Base-by-base conservation (phyloP, 2,113 vertebrate genomes). In the Brevimyrus niger region DNA sequence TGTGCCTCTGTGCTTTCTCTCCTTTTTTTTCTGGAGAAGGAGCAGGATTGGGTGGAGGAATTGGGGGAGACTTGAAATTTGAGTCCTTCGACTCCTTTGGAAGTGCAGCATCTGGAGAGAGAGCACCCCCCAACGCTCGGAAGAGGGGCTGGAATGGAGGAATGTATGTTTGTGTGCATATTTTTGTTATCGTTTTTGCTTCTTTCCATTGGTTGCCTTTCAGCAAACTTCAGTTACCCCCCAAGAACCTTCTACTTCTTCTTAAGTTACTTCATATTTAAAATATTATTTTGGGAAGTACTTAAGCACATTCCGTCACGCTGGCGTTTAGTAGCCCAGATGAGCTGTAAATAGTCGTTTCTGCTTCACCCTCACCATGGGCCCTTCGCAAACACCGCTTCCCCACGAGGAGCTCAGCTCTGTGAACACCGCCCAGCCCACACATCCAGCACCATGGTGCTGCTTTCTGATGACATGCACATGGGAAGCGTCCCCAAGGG, bases 41-140 rank as follows among this genome's bases (percentile, higher is more conserved):
- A 73, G 65, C 35, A 38, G 51, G 31, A 38, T 50, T 85, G 82
- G 82, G 82, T 85, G 65, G 47, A 47, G 58, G 73, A 19, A 15
- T n/a, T 51, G 61, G 48, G 86, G 84, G 80, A 27, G 65, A 27
- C 87, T 46, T 89, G 85, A 89, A 89, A 69, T 89, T 86, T 23
- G 88, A 87, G 27, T 44, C 84, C 51, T 87, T 83, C 42, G 44
- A 23, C 82, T 61, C 84, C 58, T 50, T 61, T 27, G 42, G 44
- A 50, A 46, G 7, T 42, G 9, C 89, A 38, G 61, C 53, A 83
- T 86, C 82, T 61, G 23, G 44, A 50, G 35, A 87, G 38, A 23
- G 46, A 53, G 76, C 17, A 31, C 48, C 11, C 48, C 42, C 23
- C 19, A 15, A 3, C 27, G 23, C 13, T 31, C 51, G 69, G 88